Conservation (phyloP, 2,888 invertebrate species). For the Xanthia togata region DNA sequence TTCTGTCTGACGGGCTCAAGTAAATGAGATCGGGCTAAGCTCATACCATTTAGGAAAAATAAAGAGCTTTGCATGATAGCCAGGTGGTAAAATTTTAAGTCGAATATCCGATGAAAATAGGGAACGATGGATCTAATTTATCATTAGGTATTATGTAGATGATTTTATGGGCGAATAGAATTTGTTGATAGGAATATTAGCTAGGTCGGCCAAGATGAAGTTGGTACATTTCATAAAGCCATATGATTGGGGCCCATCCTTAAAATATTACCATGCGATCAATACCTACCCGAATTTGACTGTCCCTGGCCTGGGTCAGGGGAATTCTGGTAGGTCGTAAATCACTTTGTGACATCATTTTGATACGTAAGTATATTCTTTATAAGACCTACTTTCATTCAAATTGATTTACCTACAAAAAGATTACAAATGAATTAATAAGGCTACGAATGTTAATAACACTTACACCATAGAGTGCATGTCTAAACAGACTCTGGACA, state of each 20-base stretch:
- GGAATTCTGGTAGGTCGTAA: too few species aligned
- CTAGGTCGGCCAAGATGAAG: background rate
- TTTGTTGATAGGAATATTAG: background rate
- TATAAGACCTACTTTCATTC: background rate
- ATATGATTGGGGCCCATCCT: background rate
- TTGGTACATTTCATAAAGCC: background rate
- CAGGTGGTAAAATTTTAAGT: slow-evolving; percentile 49
- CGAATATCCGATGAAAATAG: slow-evolving; percentile 32
- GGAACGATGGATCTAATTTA: slow-evolving; percentile 38
- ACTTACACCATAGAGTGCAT: background rate
- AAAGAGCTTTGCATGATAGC: slow-evolving; percentile 59
- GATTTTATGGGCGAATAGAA: slow-evolving; percentile 9
- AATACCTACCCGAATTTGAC: too few species aligned
- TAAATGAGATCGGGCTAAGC: slow-evolving; percentile 82
- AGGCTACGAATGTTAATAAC: background rate
- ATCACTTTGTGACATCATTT: too few species aligned
- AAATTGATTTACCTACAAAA: background rate
- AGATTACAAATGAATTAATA: background rate
- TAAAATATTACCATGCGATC: too few species aligned
- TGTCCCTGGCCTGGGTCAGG: too few species aligned
- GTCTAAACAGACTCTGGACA: background rate
- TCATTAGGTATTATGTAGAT: slow-evolving; percentile 15
- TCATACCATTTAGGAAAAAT: slow-evolving; percentile 70
- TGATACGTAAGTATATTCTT: too few species aligned
- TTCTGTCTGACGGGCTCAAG: slow-evolving; percentile 76